phyloP scores from a whole-genome alignment of 2,888 invertebrate genomes.

The Epirrita christyi region DNA sequence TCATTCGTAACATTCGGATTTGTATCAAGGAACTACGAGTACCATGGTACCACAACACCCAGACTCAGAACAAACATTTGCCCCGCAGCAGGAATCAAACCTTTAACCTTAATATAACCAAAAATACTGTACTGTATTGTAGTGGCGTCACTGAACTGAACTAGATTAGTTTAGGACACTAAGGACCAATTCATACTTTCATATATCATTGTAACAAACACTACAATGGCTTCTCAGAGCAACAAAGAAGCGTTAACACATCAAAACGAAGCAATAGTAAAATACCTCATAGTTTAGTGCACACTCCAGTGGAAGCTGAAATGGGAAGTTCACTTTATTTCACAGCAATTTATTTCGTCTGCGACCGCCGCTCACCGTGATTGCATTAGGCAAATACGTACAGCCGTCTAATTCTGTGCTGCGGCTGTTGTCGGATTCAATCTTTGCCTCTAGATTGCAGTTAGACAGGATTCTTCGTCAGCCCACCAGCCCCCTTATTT shows the following conservation, averaged over 20 bases:
- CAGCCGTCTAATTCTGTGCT: slow-evolving; percentile 43
- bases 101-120: too few relatives aligned
- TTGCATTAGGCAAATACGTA: slow-evolving; percentile 62
- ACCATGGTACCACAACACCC: too few relatives aligned
- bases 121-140: too few relatives aligned
- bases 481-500: too few relatives aligned
- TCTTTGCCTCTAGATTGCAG: slow-evolving; percentile 10
- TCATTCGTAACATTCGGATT: too few relatives aligned
- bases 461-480: not conserved
- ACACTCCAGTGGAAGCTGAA: slow-evolving; percentile 12
- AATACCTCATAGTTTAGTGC: slow-evolving; percentile 12
- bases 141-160: too few relatives aligned
- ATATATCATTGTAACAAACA: not conserved
- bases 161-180: too few relatives aligned
- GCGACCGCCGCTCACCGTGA: slow-evolving; percentile 51
- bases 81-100: too few relatives aligned
- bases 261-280: slow-evolving; percentile 13
- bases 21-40: too few relatives aligned
- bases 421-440: slow-evolving; percentile 27
- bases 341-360: slow-evolving; percentile 64
- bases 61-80: too few relatives aligned
- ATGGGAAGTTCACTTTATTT: slow-evolving; percentile 53
- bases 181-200: not conserved
- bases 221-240: not conserved
- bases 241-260: slow-evolving; percentile 9